Conservation (phyloP, 2,113 vertebrate species). For the Serinus canaria region DNA sequence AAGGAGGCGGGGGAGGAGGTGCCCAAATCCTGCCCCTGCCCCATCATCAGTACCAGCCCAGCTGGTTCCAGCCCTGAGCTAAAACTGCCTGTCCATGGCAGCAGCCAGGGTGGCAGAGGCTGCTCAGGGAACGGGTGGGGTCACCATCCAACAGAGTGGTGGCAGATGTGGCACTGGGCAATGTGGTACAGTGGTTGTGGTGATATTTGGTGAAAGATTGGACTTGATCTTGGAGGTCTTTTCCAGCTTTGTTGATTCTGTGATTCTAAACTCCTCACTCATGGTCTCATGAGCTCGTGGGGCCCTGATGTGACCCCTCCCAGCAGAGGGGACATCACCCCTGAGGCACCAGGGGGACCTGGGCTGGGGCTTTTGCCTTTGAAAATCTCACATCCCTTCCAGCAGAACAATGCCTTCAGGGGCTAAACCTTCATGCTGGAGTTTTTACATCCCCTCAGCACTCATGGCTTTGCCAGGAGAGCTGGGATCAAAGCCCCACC, state of each 20-base stretch:
- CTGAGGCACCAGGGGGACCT: rapidly evolving
- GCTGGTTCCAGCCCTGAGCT: background rate
- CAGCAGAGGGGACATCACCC: background rate
- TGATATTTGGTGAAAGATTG: background rate
- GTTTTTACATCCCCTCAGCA: background rate
- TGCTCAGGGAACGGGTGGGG: background rate
- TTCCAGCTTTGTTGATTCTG: background rate
- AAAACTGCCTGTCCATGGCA: rapidly evolving
- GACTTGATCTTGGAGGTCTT: background rate
- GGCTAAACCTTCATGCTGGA: background rate
- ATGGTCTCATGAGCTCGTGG: rapidly evolving
- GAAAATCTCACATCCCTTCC: background rate
- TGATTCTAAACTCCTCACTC: background rate
- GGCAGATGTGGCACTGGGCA: rapidly evolving
- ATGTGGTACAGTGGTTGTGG: rapidly evolving
- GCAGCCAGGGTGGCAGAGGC: background rate
- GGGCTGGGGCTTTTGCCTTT: background rate
- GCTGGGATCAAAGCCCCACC: background rate
- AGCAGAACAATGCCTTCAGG: rapidly evolving
- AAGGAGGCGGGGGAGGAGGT: background rate
- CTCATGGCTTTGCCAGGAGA: background rate
- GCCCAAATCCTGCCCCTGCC: background rate
- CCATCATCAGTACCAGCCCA: rapidly evolving
- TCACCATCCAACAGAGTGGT: background rate
- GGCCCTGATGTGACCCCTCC: background rate